Percentiles rank a stretch among this genome's conserved stretches.
Evolutionary conservation across 2,113 vertebrate genomes (phyloP).

Genomic region (Istiophorus platypterus): DNA sequence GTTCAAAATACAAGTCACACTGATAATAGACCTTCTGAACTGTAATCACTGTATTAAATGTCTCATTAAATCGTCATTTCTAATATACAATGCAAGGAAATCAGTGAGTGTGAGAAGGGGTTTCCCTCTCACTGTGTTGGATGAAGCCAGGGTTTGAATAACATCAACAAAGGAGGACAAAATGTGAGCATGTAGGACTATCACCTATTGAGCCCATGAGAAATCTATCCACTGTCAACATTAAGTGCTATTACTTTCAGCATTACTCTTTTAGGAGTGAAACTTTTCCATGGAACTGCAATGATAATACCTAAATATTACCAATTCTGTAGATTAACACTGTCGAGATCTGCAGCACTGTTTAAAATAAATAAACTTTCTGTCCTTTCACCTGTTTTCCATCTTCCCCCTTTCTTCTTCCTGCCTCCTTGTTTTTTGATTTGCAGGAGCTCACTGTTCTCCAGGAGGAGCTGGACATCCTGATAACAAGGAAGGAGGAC

Average conservation of each 20-base stretch:
- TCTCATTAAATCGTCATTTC: too few relatives aligned
- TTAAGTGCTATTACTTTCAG: too few relatives aligned
- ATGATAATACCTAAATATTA: neutral
- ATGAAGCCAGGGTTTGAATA: too few relatives aligned
- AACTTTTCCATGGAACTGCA: neutral
- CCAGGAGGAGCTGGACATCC: conserved; percentile 77
- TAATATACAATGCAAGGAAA: too few relatives aligned
- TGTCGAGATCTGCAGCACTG: neutral
- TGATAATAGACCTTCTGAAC: too few relatives aligned
- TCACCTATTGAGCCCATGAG: neutral
- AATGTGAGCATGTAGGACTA: neutral
- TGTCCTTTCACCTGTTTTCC: neutral
- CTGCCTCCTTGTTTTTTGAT: neutral
- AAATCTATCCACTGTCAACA: too few relatives aligned
- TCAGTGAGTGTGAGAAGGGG: too few relatives aligned
- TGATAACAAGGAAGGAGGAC: conserved; percentile 70
- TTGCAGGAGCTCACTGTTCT: conserved; percentile 64
- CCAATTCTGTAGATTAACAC: neutral
- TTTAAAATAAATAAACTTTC: neutral
- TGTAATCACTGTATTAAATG: too few relatives aligned
- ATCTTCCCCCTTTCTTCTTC: neutral
- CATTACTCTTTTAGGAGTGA: neutral
- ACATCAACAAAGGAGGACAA: neutral
- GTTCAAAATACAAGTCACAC: too few relatives aligned
- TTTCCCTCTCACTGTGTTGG: too few relatives aligned